Conservation (phyloP, 1,140 invertebrate species). For the Holcopasites calliopsidis region DNA sequence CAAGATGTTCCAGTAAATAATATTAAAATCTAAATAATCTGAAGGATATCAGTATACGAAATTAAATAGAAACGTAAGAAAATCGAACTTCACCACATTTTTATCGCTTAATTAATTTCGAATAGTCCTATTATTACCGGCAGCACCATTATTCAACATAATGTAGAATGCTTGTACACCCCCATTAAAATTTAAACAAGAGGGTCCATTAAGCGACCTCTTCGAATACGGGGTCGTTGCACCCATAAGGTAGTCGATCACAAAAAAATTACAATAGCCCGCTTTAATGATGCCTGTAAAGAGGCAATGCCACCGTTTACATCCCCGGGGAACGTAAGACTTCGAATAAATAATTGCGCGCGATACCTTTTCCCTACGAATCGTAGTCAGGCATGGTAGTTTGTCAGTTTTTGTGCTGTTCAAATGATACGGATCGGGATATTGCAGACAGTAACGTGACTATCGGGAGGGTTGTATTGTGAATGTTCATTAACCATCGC, state of each 20-base stretch:
- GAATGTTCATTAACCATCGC: constrained; percentile 27
- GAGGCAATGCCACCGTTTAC: constrained; percentile 2
- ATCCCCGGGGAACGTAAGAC: neutral
- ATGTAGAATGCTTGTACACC: no score
- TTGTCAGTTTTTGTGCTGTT: constrained; percentile 32
- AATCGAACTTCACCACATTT: no score
- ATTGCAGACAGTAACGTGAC: constrained; percentile 26
- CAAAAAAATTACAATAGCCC: neutral
- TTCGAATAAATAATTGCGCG: constrained; percentile 26
- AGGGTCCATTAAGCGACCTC: neutral
- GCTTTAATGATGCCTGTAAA: neutral
- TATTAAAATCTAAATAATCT: no score
- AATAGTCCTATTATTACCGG: no score
- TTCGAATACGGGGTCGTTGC: neutral
- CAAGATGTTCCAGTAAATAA: no score
- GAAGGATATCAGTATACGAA: no score
- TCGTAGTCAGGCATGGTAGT: constrained; percentile 18
- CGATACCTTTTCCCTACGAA: constrained; percentile 25
- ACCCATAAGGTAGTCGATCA: neutral
- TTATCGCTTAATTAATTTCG: no score
- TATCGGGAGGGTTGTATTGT: constrained; percentile 17
- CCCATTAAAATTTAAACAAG: no score
- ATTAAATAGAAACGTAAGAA: no score
- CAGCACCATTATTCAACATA: no score
- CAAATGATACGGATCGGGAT: constrained; percentile 37